Base-by-base conservation (phyloP, 1,140 invertebrate species). In the Listronotus bonariensis region DNA sequence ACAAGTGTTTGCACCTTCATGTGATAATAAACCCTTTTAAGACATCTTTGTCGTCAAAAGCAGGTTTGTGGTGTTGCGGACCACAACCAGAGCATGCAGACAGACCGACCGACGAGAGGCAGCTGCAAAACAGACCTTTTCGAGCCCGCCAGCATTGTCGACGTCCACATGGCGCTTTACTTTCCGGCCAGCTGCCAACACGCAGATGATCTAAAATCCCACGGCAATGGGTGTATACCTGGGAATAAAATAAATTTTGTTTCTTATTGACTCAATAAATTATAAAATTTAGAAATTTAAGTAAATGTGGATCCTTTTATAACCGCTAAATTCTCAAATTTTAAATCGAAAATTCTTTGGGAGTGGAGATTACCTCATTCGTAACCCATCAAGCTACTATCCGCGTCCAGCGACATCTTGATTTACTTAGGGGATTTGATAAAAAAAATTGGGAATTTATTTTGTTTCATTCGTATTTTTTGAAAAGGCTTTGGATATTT, bases 151-250 rank as follows among this genome's bases (percentile, higher is more conserved):
- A 18, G 42, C 17, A 49, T 40, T 42, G 34, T 62, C 17, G 20
- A 36, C 51, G 20, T 52, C 51, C 59, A 62, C 59, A 62, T 62
- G 59, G 54, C 62, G 45, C 17, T 45, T 34, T 36, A 36, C 43
- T 60, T 60, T 67, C 64, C 64, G 64, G 64, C 64, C 64, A 67
- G 64, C 64, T 67, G 64, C 52, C 49, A 32, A 14, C 46, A 34
- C 38, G 51, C 49, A 54, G 49, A 51, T 49, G 48, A 49, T 51
- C 48, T 31, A 45, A 52, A 60, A 43, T 58, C 56, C 17, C 56
- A 58, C 56, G 56, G 56, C 48, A 34, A n/a, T 41, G 49, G 36
- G 45, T 52, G 32, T 49, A 26, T 52, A 59, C 58, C 46, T 51
- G 58, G 15, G 54, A 36, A 36, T 36, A 10, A 49, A 20, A 15